Evolutionary conservation across 2,888 invertebrate species (phyloP), one percentile per base, ranked within the genome.

Genomic region (Sycophila texana): DNA sequence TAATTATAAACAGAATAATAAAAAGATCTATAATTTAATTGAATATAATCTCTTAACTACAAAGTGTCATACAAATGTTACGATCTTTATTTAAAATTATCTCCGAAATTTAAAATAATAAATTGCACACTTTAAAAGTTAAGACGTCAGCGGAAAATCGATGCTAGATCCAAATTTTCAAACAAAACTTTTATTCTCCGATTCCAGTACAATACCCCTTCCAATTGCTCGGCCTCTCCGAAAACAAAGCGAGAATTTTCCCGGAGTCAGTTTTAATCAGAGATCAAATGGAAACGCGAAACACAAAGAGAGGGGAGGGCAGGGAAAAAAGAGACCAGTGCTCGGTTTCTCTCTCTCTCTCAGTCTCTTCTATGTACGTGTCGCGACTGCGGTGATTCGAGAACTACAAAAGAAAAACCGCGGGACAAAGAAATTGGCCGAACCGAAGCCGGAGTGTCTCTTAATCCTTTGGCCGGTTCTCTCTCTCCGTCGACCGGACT

Each of bases 381-480:
- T 84, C 75, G 77, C 26, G 83, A 80, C 79, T 82, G 72, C 75
- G 82, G 81, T 82, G 83, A 84, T 83, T 81, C 79, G 67, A 74
- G 83, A 83, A 82, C 81, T 84, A 82, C 78, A 77, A 85, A 85
- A 87, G 85, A 86, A 87, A 84, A 85, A 83, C 83, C 75, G 74
- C 82, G 82, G 83, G 79, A 84, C 86, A 86, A 86, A 86, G 86
- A 83, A 85, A 82, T 84, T 78, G 84, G 80, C 81, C 80, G 57
- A 65, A 20, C 63, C 66, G 53, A 57, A 47, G 14, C 58, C 47
- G 13, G 63, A 63, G 83, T 84, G 83, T 83, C 84, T 84, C 85
- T 84, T 87, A 86, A 87, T 87, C 86, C 86, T 86, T 85, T 84
- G 73, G 82, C 80, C 83, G 79, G 80, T 78, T 82, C 79, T 13